Evolutionary conservation across 2,113 vertebrate species (phyloP), one percentile per base, ranked within the genome.

Genomic region (Sorex fumeus): DNA sequence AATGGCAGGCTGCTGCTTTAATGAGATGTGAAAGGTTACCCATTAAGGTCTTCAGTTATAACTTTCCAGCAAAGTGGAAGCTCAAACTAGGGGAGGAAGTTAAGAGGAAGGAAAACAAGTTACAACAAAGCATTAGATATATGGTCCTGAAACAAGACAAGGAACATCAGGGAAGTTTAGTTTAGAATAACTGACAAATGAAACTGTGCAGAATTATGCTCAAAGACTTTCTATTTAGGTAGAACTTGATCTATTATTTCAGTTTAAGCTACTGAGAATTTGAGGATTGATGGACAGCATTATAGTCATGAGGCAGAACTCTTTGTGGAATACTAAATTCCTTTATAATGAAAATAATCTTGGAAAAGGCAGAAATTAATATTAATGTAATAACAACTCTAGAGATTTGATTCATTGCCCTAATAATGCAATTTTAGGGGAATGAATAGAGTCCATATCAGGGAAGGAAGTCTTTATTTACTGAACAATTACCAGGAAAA

Each of bases 291-390:
- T n/a, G 10, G 21, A 19, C 18, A 75, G 28, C 7, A 21, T 15
- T 71, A 57, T 47, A 57, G 2, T 0, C 25, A 72, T 8, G n/a
- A 85, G 21, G 5, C 10, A 85, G 43, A 71, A 74, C 45, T n/a
- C 21, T 60, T 25, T 87, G 10, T 84, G 11, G 70, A 66, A 88
- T 66, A 1, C 8, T 70, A 45, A 36, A 28, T 2, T 62, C 10
- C 19, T 77, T n/a, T 43, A 23, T 36, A 67, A 87, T 64, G 16
- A 85, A 88, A 91, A 85, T 53, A 69, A 57, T 28, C 10, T 78
- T 69, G 23, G 8, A 67, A 81, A 32, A 71, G 47, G 12, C 12
- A 91, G 23, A 80, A 75, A 91, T 81, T 81, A 84, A 91, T 85
- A 57, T 43, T 53, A 93, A 40, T 88, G 9, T 30, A 66, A 87